A percentile compares a stretch with the other conserved stretches of the same genome.
Evolutionary conservation across 2,888 invertebrate species (phyloP).

Genomic region (Pteria penguin): DNA sequence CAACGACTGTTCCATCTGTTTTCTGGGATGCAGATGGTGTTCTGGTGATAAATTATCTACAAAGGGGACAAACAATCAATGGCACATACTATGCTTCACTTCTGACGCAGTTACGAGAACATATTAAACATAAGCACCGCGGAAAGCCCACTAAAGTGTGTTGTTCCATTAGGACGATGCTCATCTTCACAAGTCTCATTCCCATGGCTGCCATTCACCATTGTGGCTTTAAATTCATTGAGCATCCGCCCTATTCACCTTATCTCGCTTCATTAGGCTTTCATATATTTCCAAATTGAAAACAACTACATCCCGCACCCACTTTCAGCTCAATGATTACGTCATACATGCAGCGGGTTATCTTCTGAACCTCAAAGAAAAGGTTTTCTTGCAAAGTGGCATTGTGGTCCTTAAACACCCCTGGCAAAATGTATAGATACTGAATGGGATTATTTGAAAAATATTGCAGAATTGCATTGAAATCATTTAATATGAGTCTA

Average conservation of each 20-base stretch:
- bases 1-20: background rate
- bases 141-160: background rate
- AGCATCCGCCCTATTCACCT: slow-evolving; percentile 9
- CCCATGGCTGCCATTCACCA: background rate
- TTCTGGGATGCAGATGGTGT: background rate
- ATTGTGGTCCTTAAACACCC: too few species aligned
- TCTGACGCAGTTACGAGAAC: background rate
- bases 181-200: too few species aligned
- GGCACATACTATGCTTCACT: too few species aligned
- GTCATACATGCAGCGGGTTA: too few species aligned
- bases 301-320: background rate
- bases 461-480: too few species aligned
- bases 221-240: slow-evolving; percentile 3
- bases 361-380: too few species aligned
- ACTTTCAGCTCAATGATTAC: background rate
- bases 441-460: too few species aligned
- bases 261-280: background rate
- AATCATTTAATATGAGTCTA: too few species aligned
- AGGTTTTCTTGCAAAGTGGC: too few species aligned
- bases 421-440: too few species aligned
- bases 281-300: slow-evolving; percentile 3
- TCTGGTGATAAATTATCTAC: background rate
- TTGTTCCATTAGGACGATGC: background rate
- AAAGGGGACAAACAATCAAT: background rate
- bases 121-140: background rate